phyloP scores from a whole-genome alignment of 2,113 vertebrate species.

The Brachirus orientalis region DNA sequence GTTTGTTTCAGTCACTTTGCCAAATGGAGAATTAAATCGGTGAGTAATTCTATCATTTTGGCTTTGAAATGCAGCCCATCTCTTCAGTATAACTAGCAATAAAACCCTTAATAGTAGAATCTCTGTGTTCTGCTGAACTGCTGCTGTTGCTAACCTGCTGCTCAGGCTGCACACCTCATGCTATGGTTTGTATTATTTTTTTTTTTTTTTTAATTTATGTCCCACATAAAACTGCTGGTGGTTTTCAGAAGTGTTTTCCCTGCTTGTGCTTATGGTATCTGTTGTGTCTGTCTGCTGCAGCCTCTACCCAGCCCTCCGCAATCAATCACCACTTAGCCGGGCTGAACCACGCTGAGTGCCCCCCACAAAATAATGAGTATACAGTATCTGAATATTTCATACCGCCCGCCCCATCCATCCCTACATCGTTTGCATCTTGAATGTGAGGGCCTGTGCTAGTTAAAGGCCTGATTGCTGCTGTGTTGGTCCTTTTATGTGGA shows the following conservation, averaged over 20 bases:
- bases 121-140: no score
- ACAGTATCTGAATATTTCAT: constrained; percentile 74
- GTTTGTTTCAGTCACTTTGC: no score
- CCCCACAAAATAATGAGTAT: constrained; percentile 75
- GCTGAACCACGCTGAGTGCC: constrained; percentile 51
- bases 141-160: no score
- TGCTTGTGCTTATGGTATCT: constrained; percentile 12
- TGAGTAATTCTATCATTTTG: no score
- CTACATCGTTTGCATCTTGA: constrained; percentile 54
- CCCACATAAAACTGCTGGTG: constrained; percentile 32
- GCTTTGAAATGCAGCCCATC: no score
- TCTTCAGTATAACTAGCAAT: no score
- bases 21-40: no score
- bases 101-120: no score
- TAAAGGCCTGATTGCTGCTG: constrained; percentile 35
- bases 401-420: constrained; percentile 32
- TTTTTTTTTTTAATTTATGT: no score
- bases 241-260: constrained; percentile 2
- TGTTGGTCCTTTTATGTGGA: constrained; percentile 38
- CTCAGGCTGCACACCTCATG: neutral
- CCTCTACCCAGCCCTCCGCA: constrained; percentile 44
- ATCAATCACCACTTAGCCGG: constrained; percentile 75
- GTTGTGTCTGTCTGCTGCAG: constrained; percentile 48
- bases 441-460: constrained; percentile 36
- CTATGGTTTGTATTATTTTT: constrained; percentile 18